These are phyloP conservation scores for Vidua macroura DNA, from an alignment of 2,113 vertebrate species.

Conservation along the genomic window DNA sequence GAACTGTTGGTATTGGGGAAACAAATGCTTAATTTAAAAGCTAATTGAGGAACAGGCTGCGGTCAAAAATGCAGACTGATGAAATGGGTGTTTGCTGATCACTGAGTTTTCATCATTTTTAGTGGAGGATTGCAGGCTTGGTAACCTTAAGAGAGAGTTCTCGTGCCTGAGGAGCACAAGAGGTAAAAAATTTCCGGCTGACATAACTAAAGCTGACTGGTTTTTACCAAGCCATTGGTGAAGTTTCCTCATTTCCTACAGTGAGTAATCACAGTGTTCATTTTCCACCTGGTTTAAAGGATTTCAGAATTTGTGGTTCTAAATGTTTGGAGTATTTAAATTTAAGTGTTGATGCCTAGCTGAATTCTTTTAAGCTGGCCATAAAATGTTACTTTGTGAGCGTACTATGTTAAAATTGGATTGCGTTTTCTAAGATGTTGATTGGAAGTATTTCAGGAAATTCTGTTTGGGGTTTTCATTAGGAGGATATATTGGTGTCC, in stretches of 20 bases:
- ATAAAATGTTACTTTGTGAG: neutral
- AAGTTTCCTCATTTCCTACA: neutral
- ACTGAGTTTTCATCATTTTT: neutral
- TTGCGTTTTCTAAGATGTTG: conserved; percentile 39
- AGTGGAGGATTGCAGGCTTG: neutral
- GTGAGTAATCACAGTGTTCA: neutral
- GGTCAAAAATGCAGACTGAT: neutral
- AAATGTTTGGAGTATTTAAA: neutral
- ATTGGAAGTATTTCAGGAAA: conserved; percentile 55
- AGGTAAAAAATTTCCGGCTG: neutral
- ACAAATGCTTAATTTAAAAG: conserved; percentile 29
- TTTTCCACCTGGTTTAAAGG: neutral
- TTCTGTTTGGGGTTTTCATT: conserved; percentile 48
- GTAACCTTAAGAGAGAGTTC: neutral
- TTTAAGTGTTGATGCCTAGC: neutral
- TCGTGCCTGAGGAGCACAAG: accelerated
- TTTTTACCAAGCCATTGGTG: neutral
- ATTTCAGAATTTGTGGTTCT: neutral
- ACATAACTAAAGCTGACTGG: neutral
- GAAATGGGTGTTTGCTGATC: neutral
- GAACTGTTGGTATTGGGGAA: neutral
- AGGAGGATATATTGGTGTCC: conserved; percentile 37
- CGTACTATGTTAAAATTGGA: neutral
- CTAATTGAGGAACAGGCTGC: neutral
- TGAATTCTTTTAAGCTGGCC: neutral